phyloP scores from a whole-genome alignment of 2,888 invertebrate species.

The Caenorhabditis becei region DNA sequence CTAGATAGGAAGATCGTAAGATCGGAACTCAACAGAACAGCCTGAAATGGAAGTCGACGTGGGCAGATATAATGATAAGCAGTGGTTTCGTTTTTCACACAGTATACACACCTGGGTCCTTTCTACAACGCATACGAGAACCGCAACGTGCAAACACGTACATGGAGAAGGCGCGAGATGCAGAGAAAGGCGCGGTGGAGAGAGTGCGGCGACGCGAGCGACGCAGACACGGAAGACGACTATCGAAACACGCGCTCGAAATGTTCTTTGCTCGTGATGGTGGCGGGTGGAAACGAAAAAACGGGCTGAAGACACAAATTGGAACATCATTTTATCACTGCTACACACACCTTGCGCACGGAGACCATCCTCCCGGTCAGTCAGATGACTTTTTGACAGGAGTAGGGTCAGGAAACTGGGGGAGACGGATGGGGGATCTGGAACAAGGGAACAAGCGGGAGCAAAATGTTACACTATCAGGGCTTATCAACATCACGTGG shows the following conservation, averaged over 20 bases:
- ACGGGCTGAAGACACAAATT: slow-evolving; percentile 42
- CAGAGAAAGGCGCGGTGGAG: slow-evolving; percentile 29
- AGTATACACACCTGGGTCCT: slow-evolving; percentile 36
- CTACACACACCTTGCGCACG: slow-evolving; percentile 18
- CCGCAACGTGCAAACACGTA: slow-evolving; percentile 56
- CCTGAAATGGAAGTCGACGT: too few species aligned
- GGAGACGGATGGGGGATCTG: background rate
- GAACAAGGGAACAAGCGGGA: background rate
- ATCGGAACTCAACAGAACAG: too few species aligned
- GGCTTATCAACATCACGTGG: slow-evolving; percentile 15
- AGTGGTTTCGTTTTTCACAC: slow-evolving; percentile 27
- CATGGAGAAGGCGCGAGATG: slow-evolving; percentile 35
- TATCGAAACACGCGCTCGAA: slow-evolving; percentile 60
- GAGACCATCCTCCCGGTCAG: slow-evolving; percentile 4
- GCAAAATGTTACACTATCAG: slow-evolving; percentile 14
- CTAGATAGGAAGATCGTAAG: too few species aligned
- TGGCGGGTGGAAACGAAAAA: slow-evolving; percentile 19
- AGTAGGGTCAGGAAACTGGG: background rate
- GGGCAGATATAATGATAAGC: slow-evolving; percentile 18
- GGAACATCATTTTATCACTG: slow-evolving; percentile 52
- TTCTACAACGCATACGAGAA: slow-evolving; percentile 47
- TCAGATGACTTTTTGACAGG: slow-evolving; percentile 42
- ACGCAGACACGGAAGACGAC: slow-evolving; percentile 45
- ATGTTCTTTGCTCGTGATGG: slow-evolving; percentile 51
- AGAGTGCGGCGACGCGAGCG: slow-evolving; percentile 37